phyloP scores from a whole-genome alignment of 2,888 invertebrate species.

The Sycophila texana region DNA sequence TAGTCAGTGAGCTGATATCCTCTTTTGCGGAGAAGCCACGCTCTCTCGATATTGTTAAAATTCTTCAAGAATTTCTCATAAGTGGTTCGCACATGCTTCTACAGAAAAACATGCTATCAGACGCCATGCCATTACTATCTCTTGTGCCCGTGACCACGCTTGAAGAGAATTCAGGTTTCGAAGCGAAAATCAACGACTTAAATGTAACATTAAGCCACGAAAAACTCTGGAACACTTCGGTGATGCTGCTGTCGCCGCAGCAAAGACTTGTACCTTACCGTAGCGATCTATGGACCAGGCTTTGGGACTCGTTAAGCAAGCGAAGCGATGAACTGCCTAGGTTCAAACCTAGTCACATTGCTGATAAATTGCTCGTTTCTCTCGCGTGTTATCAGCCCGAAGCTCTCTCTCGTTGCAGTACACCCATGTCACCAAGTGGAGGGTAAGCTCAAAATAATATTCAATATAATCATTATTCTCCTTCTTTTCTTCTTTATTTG shows the following conservation, averaged over 20 bases:
- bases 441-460: conserved; percentile 66
- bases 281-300: conserved; percentile 88
- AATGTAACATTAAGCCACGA: conserved; percentile 84
- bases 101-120: conserved; percentile 83
- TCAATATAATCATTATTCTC: not conserved
- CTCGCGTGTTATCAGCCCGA: conserved; percentile 92
- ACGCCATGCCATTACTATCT: conserved; percentile 82
- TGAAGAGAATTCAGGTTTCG: conserved; percentile 78
- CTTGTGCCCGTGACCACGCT: conserved; percentile 85
- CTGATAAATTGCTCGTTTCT: conserved; percentile 87
- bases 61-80: conserved; percentile 89
- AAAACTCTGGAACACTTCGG: conserved; percentile 87
- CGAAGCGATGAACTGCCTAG: conserved; percentile 80
- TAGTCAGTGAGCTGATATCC: conserved; percentile 84
- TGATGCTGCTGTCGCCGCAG: conserved; percentile 89
- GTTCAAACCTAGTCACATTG: conserved; percentile 83
- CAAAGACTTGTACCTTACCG: conserved; percentile 89
- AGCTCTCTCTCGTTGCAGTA: conserved; percentile 89
- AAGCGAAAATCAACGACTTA: conserved; percentile 80
- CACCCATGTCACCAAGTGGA: conserved; percentile 88
- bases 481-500: not conserved
- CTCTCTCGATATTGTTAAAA: conserved; percentile 80
- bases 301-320: conserved; percentile 85
- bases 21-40: conserved; percentile 80
- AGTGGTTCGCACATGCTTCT: conserved; percentile 85